These are phyloP conservation scores for Phengaris arion DNA, from an alignment of 2,888 invertebrate genomes.

Conservation along the genomic window DNA sequence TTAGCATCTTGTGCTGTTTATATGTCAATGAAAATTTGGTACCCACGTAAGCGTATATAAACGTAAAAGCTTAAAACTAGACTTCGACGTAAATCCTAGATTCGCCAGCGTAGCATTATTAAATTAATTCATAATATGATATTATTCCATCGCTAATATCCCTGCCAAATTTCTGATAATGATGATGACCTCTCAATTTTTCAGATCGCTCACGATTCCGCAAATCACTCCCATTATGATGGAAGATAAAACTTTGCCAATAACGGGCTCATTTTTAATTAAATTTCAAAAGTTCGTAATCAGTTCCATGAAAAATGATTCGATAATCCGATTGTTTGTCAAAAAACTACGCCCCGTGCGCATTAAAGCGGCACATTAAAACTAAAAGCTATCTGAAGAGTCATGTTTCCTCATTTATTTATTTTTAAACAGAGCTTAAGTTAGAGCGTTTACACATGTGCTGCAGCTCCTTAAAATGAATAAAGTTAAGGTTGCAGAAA, in stretches of 20 bases:
- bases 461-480: too few relatives aligned
- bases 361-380: constrained; percentile 12
- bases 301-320: constrained; percentile 23
- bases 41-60: too few relatives aligned
- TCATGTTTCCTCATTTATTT: neutral
- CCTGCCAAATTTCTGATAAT: neutral
- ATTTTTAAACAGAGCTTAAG: neutral
- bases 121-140: neutral
- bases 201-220: neutral
- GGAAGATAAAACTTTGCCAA: constrained; percentile 14
- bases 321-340: constrained; percentile 18
- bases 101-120: neutral
- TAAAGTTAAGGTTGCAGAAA: too few relatives aligned
- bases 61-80: too few relatives aligned
- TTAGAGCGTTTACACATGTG: too few relatives aligned
- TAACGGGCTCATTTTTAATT: constrained; percentile 23
- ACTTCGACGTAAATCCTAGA: too few relatives aligned
- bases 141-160: neutral
- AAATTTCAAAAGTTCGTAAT: constrained; percentile 23
- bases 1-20: too few relatives aligned
- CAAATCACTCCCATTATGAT: constrained; percentile 10
- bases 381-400: neutral
- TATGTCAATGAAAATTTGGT: too few relatives aligned
- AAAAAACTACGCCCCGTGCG: constrained; percentile 11
- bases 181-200: neutral